A percentile compares a stretch with the other conserved stretches of the same genome.
phyloP scores from a whole-genome alignment of 2,888 invertebrate species.

The Tetanocera ferruginea region DNA sequence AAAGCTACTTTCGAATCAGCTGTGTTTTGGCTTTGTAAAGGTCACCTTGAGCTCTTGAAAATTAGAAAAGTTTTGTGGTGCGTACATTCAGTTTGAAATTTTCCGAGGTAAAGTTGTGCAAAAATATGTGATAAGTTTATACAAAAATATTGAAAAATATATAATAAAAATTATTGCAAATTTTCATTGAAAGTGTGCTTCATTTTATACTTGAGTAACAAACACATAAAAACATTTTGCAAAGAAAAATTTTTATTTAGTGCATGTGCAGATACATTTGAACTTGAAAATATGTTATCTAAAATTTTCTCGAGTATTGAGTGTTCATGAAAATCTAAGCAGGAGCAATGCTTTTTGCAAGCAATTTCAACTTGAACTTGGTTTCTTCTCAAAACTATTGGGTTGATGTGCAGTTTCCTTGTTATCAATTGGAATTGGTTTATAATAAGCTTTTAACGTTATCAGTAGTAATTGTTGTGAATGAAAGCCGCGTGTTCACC shows the following conservation, averaged over 20 bases:
- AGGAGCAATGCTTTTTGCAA: too few relatives aligned
- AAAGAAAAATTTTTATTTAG: not conserved
- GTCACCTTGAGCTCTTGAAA: conserved; percentile 50
- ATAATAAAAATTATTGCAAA: not conserved
- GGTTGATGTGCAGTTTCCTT: too few relatives aligned
- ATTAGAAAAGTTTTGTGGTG: conserved; percentile 29
- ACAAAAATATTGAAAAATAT: not conserved
- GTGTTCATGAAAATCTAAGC: too few relatives aligned
- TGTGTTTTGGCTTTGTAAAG: conserved; percentile 37
- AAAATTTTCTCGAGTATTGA: too few relatives aligned
- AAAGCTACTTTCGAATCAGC: conserved; percentile 29
- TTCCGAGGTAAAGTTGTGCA: conserved; percentile 29
- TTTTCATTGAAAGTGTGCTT: not conserved
- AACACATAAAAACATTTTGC: not conserved
- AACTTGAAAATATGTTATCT: too few relatives aligned
- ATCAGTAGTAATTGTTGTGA: too few relatives aligned
- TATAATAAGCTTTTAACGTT: too few relatives aligned
- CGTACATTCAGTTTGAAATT: conserved; percentile 21
- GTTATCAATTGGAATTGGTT: too few relatives aligned
- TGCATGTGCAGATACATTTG: not conserved
- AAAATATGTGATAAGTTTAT: conserved; percentile 4
- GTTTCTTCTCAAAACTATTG: too few relatives aligned
- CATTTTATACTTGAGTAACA: not conserved
- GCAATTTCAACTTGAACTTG: too few relatives aligned
- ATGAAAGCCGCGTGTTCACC: too few relatives aligned